Percentiles rank a stretch among this genome's conserved stretches.
Conservation (phyloP, 2,113 vertebrate genomes). For the Laticauda colubrina region DNA sequence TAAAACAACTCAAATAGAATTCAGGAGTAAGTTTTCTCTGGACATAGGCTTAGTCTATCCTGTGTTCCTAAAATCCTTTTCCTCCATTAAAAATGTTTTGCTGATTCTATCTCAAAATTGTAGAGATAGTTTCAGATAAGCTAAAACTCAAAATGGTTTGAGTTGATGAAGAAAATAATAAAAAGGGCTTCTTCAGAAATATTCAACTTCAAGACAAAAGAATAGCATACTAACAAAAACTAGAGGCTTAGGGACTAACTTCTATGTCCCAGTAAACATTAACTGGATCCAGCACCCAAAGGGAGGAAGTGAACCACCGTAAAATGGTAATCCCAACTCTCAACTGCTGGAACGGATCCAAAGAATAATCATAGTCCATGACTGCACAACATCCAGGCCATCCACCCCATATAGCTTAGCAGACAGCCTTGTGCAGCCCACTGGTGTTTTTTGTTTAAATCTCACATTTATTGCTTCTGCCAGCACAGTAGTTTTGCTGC, state of each 20-base stretch:
- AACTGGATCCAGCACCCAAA: neutral
- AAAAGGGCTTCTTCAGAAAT: neutral
- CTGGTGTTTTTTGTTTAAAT: neutral
- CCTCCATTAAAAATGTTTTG: neutral
- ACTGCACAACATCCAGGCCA: neutral
- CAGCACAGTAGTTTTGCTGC: neutral
- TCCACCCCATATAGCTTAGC: neutral
- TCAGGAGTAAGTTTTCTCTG: neutral
- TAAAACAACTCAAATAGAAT: neutral
- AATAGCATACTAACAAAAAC: neutral
- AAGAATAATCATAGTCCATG: neutral
- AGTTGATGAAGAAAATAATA: neutral
- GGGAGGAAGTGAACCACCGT: neutral
- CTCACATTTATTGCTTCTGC: neutral
- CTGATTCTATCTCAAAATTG: neutral
- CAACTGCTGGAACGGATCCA: neutral
- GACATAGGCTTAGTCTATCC: neutral
- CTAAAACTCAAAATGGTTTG: neutral
- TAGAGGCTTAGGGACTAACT: neutral
- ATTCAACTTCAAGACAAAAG: neutral
- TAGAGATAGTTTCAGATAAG: neutral
- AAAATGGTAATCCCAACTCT: neutral
- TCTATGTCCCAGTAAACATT: neutral
- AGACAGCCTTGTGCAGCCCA: neutral
- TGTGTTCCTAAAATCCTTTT: neutral